phyloP scores from a whole-genome alignment of 2,888 invertebrate species.

The Strigamia maritima region DNA sequence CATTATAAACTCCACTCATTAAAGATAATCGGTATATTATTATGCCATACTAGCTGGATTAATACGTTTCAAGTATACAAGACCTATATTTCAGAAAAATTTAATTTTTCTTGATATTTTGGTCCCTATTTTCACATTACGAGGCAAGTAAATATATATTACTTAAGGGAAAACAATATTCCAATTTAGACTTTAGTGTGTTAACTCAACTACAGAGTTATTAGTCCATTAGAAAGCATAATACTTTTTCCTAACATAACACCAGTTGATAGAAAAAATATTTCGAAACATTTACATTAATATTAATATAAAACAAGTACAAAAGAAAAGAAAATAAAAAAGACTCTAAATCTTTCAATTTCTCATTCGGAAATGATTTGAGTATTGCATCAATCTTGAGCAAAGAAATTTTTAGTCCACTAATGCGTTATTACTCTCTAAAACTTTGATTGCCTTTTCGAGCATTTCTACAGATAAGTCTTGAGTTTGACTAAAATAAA shows the following conservation, averaged over 20 bases:
- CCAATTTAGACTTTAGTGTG: background rate
- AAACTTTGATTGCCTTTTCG: conserved; percentile 37
- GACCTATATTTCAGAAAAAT: too few species aligned
- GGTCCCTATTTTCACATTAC: too few species aligned
- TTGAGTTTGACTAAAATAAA: conserved; percentile 33
- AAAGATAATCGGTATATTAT: background rate
- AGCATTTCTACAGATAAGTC: conserved; percentile 38
- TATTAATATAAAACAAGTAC: background rate
- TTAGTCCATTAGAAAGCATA: background rate
- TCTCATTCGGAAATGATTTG: background rate
- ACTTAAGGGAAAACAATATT: background rate
- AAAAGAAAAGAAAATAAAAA: background rate
- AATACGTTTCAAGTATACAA: background rate
- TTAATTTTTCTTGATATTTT: too few species aligned
- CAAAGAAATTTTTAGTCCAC: background rate
- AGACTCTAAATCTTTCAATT: background rate
- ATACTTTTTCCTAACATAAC: background rate
- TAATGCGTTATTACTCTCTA: conserved; percentile 28
- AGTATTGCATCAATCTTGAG: conserved; percentile 31
- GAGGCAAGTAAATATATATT: background rate
- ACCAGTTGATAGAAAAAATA: background rate
- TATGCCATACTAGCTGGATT: background rate
- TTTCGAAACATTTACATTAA: background rate
- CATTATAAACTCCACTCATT: conserved; percentile 11
- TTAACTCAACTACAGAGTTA: background rate